Evolutionary conservation across 2,888 invertebrate species (phyloP), one percentile per base, ranked within the genome.

Genomic region (Tubulanus polymorphus): DNA sequence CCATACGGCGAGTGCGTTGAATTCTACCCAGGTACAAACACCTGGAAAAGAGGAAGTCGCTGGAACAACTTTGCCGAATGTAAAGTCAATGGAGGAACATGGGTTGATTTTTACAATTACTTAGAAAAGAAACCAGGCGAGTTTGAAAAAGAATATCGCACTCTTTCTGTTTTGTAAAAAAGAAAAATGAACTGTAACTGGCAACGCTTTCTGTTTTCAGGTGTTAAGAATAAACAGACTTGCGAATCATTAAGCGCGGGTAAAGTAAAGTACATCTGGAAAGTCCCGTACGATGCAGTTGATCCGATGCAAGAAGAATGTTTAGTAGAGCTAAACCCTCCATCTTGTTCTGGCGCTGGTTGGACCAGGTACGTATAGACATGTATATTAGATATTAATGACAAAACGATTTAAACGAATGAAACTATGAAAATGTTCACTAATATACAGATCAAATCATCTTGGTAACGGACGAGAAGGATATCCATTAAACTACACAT

Each of bases 361-460:
- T 78, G 72, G 74, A 71, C 75, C 26, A 68, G 77, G 76, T 76
- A 56, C 46, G 55, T 20, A n/a, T 20, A n/a, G 10, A 32, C 10
- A 32, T 32, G 35, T 32, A n/a, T n/a, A n/a, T n/a, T n/a, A n/a
- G n/a, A n/a, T n/a, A n/a, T n/a, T n/a, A n/a, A n/a, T n/a, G n/a
- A n/a, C n/a, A n/a, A n/a, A n/a, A n/a, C n/a, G n/a, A n/a, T n/a
- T n/a, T n/a, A n/a, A n/a, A n/a, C n/a, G n/a, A n/a, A n/a, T n/a
- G 57, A 32, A 32, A 32, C 10, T 32, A 12, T n/a, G n/a, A 12
- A 32, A 32, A 15, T 5, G 6, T 8, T 41, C 20, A 8, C 18
- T 48, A 23, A 23, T n/a, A 62, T 60, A 18, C 62, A 76, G 76
- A 55, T 73, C 76, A n/a, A 79, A 79, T 57, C 78, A 79, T 56